Evolutionary conservation across 2,797 vertebrate genomes (phyloP).

Genomic region (Synanceia verrucosa): DNA sequence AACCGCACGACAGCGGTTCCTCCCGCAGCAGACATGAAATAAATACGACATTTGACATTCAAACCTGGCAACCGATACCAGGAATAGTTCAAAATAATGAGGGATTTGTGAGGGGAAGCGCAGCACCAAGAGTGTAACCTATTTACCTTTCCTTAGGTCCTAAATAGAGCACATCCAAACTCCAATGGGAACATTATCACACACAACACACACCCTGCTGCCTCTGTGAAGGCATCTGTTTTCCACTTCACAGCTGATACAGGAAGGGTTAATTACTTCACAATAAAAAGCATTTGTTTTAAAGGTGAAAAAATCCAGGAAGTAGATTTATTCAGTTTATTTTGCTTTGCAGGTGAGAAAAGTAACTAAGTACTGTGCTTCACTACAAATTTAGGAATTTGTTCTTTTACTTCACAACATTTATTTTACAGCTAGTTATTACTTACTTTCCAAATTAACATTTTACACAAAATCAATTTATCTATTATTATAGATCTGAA

Average conservation of each 20-base stretch:
- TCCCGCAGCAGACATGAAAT: constrained; percentile 69
- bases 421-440: neutral
- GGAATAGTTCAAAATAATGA: constrained; percentile 84
- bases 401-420: neutral
- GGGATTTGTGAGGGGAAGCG: constrained; percentile 72
- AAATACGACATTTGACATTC: constrained; percentile 82
- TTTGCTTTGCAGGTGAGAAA: neutral
- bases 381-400: neutral
- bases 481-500: neutral
- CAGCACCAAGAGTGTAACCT: constrained; percentile 68
- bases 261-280: neutral
- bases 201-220: constrained; percentile 2
- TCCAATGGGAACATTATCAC: constrained; percentile 57
- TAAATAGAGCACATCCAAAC: constrained; percentile 71
- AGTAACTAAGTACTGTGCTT: accelerated
- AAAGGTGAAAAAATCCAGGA: neutral
- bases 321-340: neutral
- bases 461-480: neutral
- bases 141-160: constrained; percentile 76
- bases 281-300: neutral
- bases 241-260: constrained; percentile 29
- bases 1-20: constrained; percentile 67
- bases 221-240: constrained; percentile 2
- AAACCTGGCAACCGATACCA: constrained; percentile 76
- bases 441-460: neutral